Percentiles rank a stretch among this genome's conserved stretches.
Evolutionary conservation across 1,140 invertebrate genomes (phyloP).

Genomic region (Achroia grisella): DNA sequence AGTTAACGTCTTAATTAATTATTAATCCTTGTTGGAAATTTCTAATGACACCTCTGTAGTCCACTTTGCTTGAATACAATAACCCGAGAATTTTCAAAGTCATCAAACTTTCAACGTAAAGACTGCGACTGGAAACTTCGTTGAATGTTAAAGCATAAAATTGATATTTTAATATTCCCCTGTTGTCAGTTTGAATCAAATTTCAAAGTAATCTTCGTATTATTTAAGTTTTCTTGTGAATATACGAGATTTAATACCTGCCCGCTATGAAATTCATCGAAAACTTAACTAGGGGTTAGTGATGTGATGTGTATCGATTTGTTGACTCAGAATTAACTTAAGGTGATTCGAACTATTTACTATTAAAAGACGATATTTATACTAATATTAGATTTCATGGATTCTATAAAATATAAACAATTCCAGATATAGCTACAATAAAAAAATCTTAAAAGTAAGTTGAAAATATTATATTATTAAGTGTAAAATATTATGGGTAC

Average conservation of each 20-base stretch:
- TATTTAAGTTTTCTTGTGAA: slow-evolving; percentile 23
- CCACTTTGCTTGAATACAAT: background rate
- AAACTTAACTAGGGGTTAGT: background rate
- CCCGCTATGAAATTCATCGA: slow-evolving; percentile 7
- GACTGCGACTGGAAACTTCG: slow-evolving; percentile 12
- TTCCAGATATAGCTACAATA: too few species aligned
- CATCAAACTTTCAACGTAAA: slow-evolving; percentile 5
- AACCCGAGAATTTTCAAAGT: slow-evolving; percentile 1
- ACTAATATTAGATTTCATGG: too few species aligned
- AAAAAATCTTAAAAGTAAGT: too few species aligned
- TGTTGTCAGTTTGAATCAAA: slow-evolving; percentile 28
- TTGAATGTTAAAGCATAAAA: slow-evolving; percentile 20
- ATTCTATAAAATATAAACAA: too few species aligned
- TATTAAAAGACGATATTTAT: too few species aligned
- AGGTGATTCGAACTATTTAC: too few species aligned
- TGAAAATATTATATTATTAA: too few species aligned
- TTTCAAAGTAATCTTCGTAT: slow-evolving; percentile 30
- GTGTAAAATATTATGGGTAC: too few species aligned
- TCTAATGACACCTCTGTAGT: background rate
- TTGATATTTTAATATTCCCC: slow-evolving; percentile 33
- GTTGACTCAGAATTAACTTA: too few species aligned
- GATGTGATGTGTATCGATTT: too few species aligned
- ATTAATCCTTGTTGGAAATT: background rate
- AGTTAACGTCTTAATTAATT: background rate
- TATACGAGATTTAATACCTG: slow-evolving; percentile 7